Percentiles rank a stretch among this genome's conserved stretches.
Conservation (phyloP, 2,113 vertebrate genomes). For the Chaetodon auriga region DNA sequence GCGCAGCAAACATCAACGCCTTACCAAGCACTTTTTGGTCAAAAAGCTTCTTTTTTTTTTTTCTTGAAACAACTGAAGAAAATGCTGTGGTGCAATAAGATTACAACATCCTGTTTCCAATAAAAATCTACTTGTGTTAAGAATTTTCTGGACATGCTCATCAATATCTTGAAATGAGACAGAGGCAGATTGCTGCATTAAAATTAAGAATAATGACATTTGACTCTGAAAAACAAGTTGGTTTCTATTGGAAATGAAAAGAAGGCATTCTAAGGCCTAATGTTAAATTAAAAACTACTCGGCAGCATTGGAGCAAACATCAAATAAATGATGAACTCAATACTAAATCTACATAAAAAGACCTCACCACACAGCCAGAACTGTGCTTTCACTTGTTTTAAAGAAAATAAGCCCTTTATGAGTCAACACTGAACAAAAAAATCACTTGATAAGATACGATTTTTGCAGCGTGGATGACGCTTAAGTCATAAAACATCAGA, state of each 20-base stretch:
- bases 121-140: background rate
- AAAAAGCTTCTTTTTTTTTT: background rate
- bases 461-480: background rate
- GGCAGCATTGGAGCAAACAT: background rate
- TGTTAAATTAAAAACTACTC: background rate
- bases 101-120: background rate
- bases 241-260: slow-evolving; percentile 1
- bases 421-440: background rate
- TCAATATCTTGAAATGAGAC: background rate
- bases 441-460: background rate
- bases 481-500: background rate
- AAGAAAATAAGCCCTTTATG: background rate
- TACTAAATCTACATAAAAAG: background rate
- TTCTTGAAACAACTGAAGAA: background rate
- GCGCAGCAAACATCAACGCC: background rate
- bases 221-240: background rate
- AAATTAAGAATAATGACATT: background rate
- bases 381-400: background rate
- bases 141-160: background rate
- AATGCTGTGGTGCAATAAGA: background rate
- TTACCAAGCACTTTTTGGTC: background rate
- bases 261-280: background rate
- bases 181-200: background rate
- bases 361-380: too few species aligned
- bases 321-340: background rate